phyloP scores from a whole-genome alignment of 1,140 invertebrate species.

The Chlorops oryzae region DNA sequence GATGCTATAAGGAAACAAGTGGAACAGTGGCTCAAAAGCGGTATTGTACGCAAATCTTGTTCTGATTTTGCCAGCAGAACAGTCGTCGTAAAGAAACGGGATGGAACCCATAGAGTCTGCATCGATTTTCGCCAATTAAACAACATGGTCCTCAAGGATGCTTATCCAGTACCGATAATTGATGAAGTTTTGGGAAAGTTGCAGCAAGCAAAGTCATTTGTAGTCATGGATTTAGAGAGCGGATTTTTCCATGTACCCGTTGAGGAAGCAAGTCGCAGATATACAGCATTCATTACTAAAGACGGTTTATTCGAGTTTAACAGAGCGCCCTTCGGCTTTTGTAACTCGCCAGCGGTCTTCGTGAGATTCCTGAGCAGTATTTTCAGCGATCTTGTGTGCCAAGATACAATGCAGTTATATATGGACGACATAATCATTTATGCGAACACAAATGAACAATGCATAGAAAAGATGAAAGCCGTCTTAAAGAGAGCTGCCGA shows the following conservation, averaged over 20 bases:
- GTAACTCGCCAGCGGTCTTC: slow-evolving; percentile 37
- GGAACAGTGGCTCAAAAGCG: slow-evolving; percentile 9
- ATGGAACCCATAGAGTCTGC: slow-evolving; percentile 35
- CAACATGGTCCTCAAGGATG: slow-evolving; percentile 26
- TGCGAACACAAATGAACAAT: slow-evolving; percentile 36
- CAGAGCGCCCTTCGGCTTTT: slow-evolving; percentile 7
- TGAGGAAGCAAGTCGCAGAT: background rate
- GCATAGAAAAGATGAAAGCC: slow-evolving; percentile 34
- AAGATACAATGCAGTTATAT: slow-evolving; percentile 2
- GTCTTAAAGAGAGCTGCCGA: slow-evolving; percentile 36
- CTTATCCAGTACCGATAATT: slow-evolving; percentile 16
- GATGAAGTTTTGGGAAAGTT: slow-evolving; percentile 17
- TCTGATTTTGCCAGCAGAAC: slow-evolving; percentile 32
- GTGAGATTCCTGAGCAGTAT: slow-evolving; percentile 38
- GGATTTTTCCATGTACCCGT: slow-evolving; percentile 10
- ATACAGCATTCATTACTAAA: slow-evolving; percentile 1
- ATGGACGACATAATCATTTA: slow-evolving; percentile 14
- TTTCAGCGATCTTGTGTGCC: background rate
- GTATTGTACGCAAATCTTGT: slow-evolving; percentile 20
- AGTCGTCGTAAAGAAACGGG: slow-evolving; percentile 37
- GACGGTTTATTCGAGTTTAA: slow-evolving; percentile 7
- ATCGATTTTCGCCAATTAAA: too few species aligned
- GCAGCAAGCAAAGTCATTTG: slow-evolving; percentile 11
- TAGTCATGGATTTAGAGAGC: slow-evolving; percentile 14
- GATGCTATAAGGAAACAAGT: slow-evolving; percentile 13